phyloP scores from a whole-genome alignment of 2,113 vertebrate genomes.

The Heptranchias perlo region DNA sequence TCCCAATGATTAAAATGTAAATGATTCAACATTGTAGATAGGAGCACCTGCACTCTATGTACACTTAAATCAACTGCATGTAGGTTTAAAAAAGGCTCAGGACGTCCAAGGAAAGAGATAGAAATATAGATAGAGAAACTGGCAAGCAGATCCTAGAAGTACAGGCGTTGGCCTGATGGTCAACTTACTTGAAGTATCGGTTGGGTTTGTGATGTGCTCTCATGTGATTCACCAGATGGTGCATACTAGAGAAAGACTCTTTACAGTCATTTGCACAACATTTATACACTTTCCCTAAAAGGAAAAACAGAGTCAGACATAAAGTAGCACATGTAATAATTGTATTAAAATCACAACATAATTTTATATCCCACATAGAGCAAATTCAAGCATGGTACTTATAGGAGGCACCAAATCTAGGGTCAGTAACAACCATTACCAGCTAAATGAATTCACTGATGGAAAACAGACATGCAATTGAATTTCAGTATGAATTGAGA shows the following conservation, averaged over 20 bases:
- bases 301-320: constrained; percentile 35
- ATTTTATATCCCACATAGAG: not conserved
- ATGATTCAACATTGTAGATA: not conserved
- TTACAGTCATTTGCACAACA: constrained; percentile 72
- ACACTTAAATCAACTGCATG: not conserved
- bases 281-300: constrained; percentile 67
- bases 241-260: constrained; percentile 79
- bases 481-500: not conserved
- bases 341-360: not conserved
- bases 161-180: not conserved
- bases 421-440: not conserved
- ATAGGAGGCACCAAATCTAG: not conserved
- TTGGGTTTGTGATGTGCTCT: constrained; percentile 89
- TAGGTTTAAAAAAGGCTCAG: too few species aligned
- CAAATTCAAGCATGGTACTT: not conserved
- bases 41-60: not conserved
- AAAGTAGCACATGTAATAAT: not conserved
- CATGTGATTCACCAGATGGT: constrained; percentile 81
- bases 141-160: not conserved
- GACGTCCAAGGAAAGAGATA: not conserved
- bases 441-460: not conserved
- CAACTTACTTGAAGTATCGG: constrained; percentile 87
- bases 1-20: not conserved
- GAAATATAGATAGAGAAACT: too few species aligned
- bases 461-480: not conserved